Evolutionary conservation across 2,797 vertebrate genomes (phyloP), one percentile per base, ranked within the genome.

Genomic region (Diglossa cyanea): DNA sequence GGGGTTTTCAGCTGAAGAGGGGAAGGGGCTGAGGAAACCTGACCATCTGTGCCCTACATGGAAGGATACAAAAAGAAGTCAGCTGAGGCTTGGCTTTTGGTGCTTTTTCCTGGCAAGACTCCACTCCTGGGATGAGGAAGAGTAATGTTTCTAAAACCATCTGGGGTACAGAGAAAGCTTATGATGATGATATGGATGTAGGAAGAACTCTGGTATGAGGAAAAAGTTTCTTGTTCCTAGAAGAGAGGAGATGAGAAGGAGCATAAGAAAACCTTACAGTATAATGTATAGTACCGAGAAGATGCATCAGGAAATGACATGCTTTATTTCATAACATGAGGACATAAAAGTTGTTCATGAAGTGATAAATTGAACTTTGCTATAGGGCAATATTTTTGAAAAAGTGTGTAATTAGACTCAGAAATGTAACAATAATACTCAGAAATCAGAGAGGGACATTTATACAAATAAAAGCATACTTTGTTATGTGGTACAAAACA

Each of bases 41-140:
- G 88, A 42, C 86, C 96, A 96, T 94, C 78, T 78, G 90, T 95
- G 85, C 83, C 70, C 90, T 96, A 30, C 48, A 39, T 92, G 75
- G 87, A 90, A 76, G 71, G 66, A 77, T n/a, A 93, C 68, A 93
- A 54, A 90, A 71, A 78, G 83, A 39, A 86, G 40, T 94, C 94
- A 91, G 72, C 75, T 80, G 92, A 94, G 75, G 73, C 82, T 94
- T 95, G 85, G 88, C 93, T 91, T 88, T 96, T 48, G 65, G 85
- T 77, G 93, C 37, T 71, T 95, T 95, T 88, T 60, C 77, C 73
- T 95, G 95, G 93, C 95, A 82, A 81, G 54, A 45, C 58, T 94
- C 83, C 94, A 75, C 73, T 96, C 91, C 60, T 57, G 78, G 11
- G 76, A 74, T 92, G 78, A 88, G 68, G 54, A 90, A 60, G 57